Base-by-base conservation (phyloP, 2,797 vertebrate genomes). In the Platyrinchus mystaceus region DNA sequence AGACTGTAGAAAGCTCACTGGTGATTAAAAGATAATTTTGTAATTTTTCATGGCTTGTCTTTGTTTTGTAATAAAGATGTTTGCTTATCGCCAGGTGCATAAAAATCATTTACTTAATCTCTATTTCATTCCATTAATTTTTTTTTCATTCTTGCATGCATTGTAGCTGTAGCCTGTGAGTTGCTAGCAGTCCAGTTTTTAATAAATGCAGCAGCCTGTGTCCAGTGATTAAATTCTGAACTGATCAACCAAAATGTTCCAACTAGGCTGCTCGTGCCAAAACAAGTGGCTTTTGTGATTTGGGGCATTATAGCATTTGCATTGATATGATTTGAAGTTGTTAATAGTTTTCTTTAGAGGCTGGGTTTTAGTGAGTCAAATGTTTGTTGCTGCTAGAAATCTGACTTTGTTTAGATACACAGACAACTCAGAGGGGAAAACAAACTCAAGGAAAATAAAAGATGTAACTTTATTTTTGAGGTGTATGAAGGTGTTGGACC, bases 21-120 rank as follows among this genome's bases (percentile, higher is more conserved):
- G 77, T 94, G 90, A 97, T 97, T 97, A 97, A 97, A 97, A 87
- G 95, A 91, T 95, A 95, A 97, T 96, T 97, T 87, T 93, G 46
- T 94, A 96, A 95, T 97, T 97, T 94, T 95, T 95, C 96, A 71
- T 83, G 89, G 26, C 96, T 96, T 92, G 79, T 86, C 96, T 96
- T 95, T 84, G 87, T 85, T 95, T 97, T 95, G 93, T 87, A 96
- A 39, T 96, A 92, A 96, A 95, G 94, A 60, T 96, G 84, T 95
- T 96, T 91, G 93, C 84, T 95, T 95, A 87, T 96, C 28, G 1
- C 90, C 95, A 97, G 95, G 91, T 96, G 94, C 94, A 87, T 94
- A 84, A 93, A 95, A 95, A 96, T 93, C 5, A 93, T 95, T 95
- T 94, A 91, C 87, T 97, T 96, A 90, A 94, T 95, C 87, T 94